Evolutionary conservation across 2,113 vertebrate species (phyloP).

Genomic region (Chaenocephalus aceratus): DNA sequence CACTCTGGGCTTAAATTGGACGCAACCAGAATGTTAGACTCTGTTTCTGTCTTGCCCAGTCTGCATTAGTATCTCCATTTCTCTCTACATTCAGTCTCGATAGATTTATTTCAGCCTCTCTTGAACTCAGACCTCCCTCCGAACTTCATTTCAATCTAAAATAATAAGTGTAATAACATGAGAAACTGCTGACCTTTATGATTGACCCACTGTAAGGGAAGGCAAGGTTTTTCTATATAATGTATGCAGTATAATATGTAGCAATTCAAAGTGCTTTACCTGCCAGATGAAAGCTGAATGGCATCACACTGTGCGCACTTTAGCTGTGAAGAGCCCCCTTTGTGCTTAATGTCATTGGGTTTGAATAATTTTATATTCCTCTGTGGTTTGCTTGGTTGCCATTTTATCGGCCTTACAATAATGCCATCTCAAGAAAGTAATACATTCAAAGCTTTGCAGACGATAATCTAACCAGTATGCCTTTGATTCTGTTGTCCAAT

Average conservation of each 20-base stretch:
- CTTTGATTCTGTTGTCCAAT: background rate
- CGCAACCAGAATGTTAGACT: slow-evolving; percentile 14
- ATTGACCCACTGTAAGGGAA: background rate
- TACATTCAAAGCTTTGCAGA: too few species aligned
- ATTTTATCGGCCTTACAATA: background rate
- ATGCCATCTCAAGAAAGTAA: background rate
- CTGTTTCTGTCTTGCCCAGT: background rate
- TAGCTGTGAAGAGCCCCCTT: background rate
- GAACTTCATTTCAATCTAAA: background rate
- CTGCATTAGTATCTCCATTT: background rate
- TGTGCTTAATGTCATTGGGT: background rate
- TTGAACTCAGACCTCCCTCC: background rate
- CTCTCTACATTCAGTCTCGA: background rate
- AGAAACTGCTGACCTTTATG: background rate
- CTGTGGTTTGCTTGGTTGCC: background rate
- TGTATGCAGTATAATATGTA: background rate
- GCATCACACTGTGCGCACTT: background rate
- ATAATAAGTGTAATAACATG: background rate
- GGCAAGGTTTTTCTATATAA: background rate
- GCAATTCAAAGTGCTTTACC: background rate
- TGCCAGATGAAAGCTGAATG: background rate
- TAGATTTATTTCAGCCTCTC: background rate
- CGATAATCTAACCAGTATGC: background rate
- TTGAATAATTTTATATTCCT: background rate
- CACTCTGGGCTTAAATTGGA: slow-evolving; percentile 21